Base-by-base conservation (phyloP, 2,113 vertebrate genomes). In the Gavia stellata region DNA sequence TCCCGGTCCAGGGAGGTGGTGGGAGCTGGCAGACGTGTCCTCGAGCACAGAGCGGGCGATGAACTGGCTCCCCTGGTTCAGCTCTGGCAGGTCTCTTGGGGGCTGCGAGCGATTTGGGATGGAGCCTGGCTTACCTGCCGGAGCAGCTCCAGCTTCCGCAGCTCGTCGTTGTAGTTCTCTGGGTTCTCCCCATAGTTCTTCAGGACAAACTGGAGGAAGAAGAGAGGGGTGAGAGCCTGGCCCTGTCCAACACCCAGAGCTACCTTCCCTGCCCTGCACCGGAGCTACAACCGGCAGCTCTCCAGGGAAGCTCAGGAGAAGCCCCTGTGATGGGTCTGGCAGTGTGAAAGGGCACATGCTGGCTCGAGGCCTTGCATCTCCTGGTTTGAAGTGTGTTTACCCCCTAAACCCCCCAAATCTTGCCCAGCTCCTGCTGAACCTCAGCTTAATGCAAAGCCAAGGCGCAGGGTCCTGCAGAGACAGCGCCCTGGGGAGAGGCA, bases 101-200 rank as follows among this genome's bases (percentile, higher is more conserved):
- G 16, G 10, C 31, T 11, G 34, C 1, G 3, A 25, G 29, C 3
- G 10, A 20, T 19, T 3, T 1, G 4, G 50, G n/a, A 12, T 1
- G 1, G 52, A 15, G 52, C 15, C 15, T 3, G 0, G 42, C 97
- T 88, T 56, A 99, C 99, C 99, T 99, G 99, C 66, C 99, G 97
- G 42, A 99, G 98, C 61, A 98, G 97, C 94, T 99, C 99, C 97
- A 99, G 97, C 86, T 99, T 99, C 96, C 99, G 99, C 96, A 99
- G 95, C 91, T 99, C 99, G 93, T 99, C 99, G 1, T 99, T 99
- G 98, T 99, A 99, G 92, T 98, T 99, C 97, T 99, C 99, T 0
- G 99, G 99, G 96, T 99, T 99, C 97, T 99, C 99, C 5, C 99
- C 99, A 12, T 99, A 99, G 96, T 99, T 99, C 97, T 99, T 99